phyloP scores from a whole-genome alignment of 2,113 vertebrate species.

The Carlito syrichta region DNA sequence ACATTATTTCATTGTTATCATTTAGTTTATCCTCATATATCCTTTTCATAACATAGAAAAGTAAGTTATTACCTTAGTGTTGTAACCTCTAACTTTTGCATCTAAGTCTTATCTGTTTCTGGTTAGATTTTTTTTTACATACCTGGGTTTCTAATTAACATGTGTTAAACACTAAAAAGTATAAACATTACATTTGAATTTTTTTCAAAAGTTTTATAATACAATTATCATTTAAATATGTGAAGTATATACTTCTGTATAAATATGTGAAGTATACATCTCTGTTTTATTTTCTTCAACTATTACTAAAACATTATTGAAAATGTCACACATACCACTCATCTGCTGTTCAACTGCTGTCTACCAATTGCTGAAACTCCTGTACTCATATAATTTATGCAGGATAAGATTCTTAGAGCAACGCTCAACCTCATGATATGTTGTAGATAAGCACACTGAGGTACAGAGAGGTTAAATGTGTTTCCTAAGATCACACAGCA shows the following conservation, averaged over 20 bases:
- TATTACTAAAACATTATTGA: background rate
- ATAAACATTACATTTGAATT: background rate
- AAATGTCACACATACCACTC: background rate
- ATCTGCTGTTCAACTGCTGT: background rate
- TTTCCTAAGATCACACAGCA: background rate
- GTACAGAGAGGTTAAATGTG: background rate
- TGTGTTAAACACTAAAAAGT: slow-evolving; percentile 12
- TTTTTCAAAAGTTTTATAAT: slow-evolving; percentile 34
- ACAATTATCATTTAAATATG: background rate
- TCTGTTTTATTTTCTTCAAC: slow-evolving; percentile 17
- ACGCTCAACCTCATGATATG: background rate
- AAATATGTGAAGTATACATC: no score
- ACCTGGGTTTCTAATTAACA: background rate
- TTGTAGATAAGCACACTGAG: background rate
- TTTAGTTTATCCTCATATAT: background rate
- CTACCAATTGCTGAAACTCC: background rate
- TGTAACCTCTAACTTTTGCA: background rate
- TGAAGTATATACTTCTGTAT: rapidly evolving
- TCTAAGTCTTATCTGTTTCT: background rate
- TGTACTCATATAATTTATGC: background rate
- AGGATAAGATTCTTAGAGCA: background rate
- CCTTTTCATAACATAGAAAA: background rate
- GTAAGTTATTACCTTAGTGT: background rate
- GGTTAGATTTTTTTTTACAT: background rate
- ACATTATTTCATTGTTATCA: background rate